Evolutionary conservation across 2,113 vertebrate genomes (phyloP).

Genomic region (Noctilio leporinus): DNA sequence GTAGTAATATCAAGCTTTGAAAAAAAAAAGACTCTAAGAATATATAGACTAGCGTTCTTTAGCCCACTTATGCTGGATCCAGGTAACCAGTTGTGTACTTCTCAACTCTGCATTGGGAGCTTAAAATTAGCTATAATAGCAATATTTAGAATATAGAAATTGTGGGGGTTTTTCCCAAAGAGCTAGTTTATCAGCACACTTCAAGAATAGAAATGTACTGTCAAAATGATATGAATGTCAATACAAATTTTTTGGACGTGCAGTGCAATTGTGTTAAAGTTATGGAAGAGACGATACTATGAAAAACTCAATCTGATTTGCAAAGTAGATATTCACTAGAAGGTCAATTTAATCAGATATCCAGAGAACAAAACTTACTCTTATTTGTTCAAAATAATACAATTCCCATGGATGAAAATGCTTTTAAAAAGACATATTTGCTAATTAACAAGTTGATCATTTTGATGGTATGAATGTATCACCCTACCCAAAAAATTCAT

Average conservation of each 20-base stretch:
- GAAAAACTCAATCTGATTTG: neutral
- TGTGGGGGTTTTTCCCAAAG: neutral
- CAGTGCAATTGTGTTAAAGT: neutral
- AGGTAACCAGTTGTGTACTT: neutral
- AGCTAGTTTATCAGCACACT: neutral
- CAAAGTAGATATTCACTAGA: neutral
- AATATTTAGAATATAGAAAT: neutral
- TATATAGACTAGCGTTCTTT: neutral
- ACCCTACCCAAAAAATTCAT: neutral
- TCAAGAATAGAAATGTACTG: neutral
- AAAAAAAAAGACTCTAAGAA: neutral
- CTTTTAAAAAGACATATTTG: neutral
- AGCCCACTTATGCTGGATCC: neutral
- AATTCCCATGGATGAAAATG: neutral
- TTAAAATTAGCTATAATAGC: neutral
- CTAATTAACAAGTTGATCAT: neutral
- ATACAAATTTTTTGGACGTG: neutral
- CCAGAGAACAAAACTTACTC: neutral
- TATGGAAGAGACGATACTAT: neutral
- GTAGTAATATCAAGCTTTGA: neutral
- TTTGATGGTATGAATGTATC: neutral
- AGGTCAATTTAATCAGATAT: neutral
- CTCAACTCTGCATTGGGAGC: neutral
- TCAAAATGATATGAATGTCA: neutral
- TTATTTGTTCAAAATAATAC: neutral